Percentiles rank a stretch among this genome's conserved stretches.
Conservation (phyloP, 2,888 invertebrate species). For the Drosophila falleni region DNA sequence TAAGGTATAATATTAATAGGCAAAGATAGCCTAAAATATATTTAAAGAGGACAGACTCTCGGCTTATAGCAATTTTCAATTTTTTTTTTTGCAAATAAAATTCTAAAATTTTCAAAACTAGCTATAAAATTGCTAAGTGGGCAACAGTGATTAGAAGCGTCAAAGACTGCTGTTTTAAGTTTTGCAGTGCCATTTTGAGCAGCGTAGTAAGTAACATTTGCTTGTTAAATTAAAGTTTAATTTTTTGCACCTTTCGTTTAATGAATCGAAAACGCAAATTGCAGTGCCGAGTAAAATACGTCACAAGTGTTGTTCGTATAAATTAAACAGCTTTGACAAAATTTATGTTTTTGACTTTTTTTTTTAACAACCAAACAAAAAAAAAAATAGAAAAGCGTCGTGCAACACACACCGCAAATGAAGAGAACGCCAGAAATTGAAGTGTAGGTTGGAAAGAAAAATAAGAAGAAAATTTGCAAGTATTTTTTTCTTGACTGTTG, state of each 20-base stretch:
- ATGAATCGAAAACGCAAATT: slow-evolving; percentile 55
- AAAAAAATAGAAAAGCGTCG: slow-evolving; percentile 41
- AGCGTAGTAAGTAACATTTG: slow-evolving; percentile 46
- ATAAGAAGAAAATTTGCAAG: slow-evolving; percentile 46
- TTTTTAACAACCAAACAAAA: slow-evolving; percentile 21
- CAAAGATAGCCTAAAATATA: too few species aligned
- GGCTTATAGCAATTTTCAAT: too few species aligned
- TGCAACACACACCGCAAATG: slow-evolving; percentile 44
- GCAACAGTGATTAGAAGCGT: slow-evolving; percentile 10
- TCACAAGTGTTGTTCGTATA: slow-evolving; percentile 47
- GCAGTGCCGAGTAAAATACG: slow-evolving; percentile 54
- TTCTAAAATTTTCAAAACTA: too few species aligned
- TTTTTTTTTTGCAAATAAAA: too few species aligned
- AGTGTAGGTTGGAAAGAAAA: slow-evolving; percentile 70
- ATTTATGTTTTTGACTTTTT: slow-evolving; percentile 47
- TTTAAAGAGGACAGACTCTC: too few species aligned
- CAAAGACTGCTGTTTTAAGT: slow-evolving; percentile 18
- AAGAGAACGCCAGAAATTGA: slow-evolving; percentile 58
- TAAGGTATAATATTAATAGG: too few species aligned
- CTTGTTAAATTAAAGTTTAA: slow-evolving; percentile 43
- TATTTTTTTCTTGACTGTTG: slow-evolving; percentile 36
- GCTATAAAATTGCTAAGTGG: too few species aligned
- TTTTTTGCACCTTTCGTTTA: slow-evolving; percentile 45
- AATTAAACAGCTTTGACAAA: slow-evolving; percentile 37
- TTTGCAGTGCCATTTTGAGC: slow-evolving; percentile 52